Evolutionary conservation across 2,888 invertebrate species (phyloP), one percentile per base, ranked within the genome.

Genomic region (Xestoiulus laeticollis): DNA sequence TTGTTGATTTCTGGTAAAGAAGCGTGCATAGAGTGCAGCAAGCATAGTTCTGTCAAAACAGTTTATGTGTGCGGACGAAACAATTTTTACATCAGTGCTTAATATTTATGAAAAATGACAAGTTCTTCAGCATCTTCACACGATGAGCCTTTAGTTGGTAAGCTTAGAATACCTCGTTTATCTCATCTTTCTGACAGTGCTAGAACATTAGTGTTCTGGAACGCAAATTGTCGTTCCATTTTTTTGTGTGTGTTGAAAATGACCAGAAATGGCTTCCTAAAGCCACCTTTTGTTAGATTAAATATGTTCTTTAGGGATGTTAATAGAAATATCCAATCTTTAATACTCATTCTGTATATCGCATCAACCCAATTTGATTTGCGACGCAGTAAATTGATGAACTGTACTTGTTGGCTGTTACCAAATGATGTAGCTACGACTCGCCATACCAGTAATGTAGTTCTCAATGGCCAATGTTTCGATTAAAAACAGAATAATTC

Each of bases 1-100:
- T 59, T 59, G 59, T 59, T 59, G 59, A 59, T 22, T 59, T 59
- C 59, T 59, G 59, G 59, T 22, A 59, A 59, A n/a, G 22, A 59
- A 59, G 59, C 59, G 59, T 59, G 59, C 22, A n/a, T 38, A 38
- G n/a, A n/a, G 19, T 16, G 48, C 10, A 19, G 6, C 59, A n/a
- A 59, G 22, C 22, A 19, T 5, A 59, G n/a, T 59, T 59, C 59
- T 59, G 59, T 59, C 59, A 59, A 48, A 53, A 59, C 59, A 8
- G 59, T 59, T 59, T 59, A 6, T 59, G 59, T n/a, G 59, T 59
- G 59, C 22, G n/a, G 59, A 8, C 22, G n/a, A 19, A n/a, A 22
- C 0, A 48, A 12, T 14, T 3, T 48, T 3, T 48, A 6, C 6
- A 16, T n/a, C 22, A 22, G n/a, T 59, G 59, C 4, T 59, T 22